These are phyloP conservation scores for Notospermus geniculatus DNA, from an alignment of 1,140 invertebrate species.

Conservation along the genomic window DNA sequence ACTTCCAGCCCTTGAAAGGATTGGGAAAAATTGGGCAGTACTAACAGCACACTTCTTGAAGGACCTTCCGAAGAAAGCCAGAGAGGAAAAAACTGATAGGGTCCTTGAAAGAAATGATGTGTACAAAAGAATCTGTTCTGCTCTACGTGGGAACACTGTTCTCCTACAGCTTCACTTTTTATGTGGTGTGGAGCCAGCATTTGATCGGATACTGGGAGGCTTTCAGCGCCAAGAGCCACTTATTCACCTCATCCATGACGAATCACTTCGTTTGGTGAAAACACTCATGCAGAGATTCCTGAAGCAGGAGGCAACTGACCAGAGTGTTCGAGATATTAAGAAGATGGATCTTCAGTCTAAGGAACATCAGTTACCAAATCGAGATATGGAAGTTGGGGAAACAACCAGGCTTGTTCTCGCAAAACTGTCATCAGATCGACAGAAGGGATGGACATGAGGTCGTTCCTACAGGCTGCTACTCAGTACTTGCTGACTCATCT, in stretches of 20 bases:
- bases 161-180: slow-evolving; percentile 24
- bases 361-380: slow-evolving; percentile 6
- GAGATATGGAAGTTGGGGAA: slow-evolving; percentile 18
- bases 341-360: slow-evolving; percentile 13
- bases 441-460: slow-evolving; percentile 17
- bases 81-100: slow-evolving; percentile 8
- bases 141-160: slow-evolving; percentile 11
- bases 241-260: slow-evolving; percentile 23
- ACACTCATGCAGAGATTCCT: slow-evolving; percentile 14
- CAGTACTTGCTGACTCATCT: slow-evolving; percentile 14
- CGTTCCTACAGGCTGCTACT: slow-evolving; percentile 15
- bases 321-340: slow-evolving; percentile 6
- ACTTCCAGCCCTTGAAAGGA: slow-evolving; percentile 22
- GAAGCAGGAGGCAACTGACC: slow-evolving; percentile 12
- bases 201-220: slow-evolving; percentile 16
- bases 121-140: slow-evolving; percentile 20
- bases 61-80: slow-evolving; percentile 15
- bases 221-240: slow-evolving; percentile 28
- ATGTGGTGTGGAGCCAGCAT: slow-evolving; percentile 19
- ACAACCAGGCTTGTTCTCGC: slow-evolving; percentile 3
- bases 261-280: slow-evolving; percentile 17
- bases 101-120: slow-evolving; percentile 14
- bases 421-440: slow-evolving; percentile 1
- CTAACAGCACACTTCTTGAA: slow-evolving; percentile 23
- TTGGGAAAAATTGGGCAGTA: slow-evolving; percentile 29